phyloP scores from a whole-genome alignment of 2,113 vertebrate genomes.

The Scolopax mira region DNA sequence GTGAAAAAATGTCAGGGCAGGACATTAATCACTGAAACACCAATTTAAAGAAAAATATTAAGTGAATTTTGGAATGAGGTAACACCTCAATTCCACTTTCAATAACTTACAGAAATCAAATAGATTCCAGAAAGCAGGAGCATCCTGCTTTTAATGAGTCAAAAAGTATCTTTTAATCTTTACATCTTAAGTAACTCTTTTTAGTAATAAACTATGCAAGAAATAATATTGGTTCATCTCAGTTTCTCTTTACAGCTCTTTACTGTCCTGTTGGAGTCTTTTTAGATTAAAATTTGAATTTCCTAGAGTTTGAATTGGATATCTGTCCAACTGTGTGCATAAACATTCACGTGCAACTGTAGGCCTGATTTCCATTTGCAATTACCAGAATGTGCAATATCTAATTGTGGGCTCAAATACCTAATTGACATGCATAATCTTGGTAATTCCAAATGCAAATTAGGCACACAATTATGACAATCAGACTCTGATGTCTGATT shows the following conservation, averaged over 20 bases:
- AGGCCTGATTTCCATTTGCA: background rate
- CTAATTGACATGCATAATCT: constrained; percentile 40
- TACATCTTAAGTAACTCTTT: background rate
- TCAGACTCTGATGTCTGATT: constrained; percentile 49
- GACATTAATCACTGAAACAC: background rate
- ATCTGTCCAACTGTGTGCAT: background rate
- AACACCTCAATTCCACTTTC: background rate
- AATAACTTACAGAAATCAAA: background rate
- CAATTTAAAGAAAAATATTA: background rate
- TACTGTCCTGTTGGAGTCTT: background rate
- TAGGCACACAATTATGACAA: constrained; percentile 48
- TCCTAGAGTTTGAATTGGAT: background rate
- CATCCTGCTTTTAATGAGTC: background rate
- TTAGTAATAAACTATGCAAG: background rate
- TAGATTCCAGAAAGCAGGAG: background rate
- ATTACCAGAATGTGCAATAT: background rate
- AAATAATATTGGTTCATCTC: background rate
- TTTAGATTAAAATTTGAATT: background rate
- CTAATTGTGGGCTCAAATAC: constrained; percentile 32
- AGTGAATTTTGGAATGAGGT: background rate
- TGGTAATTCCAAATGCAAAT: constrained; percentile 40
- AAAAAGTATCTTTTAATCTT: background rate
- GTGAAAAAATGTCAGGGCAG: background rate
- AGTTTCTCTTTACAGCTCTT: background rate
- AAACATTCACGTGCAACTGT: background rate